phyloP scores from a whole-genome alignment of 1,140 invertebrate genomes.

The Argopecten irradians region DNA sequence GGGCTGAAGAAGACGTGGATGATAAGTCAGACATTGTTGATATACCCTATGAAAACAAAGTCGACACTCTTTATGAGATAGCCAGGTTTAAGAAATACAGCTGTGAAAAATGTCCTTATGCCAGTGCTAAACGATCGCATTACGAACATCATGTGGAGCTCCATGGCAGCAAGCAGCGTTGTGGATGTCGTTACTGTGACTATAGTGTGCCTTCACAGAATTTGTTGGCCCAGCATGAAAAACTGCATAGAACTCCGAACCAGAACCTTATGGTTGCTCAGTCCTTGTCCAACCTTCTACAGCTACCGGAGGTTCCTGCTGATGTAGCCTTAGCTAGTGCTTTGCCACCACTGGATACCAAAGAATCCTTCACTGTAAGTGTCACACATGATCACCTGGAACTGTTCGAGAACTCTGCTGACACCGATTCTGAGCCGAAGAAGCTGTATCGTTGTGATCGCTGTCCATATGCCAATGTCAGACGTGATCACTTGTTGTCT shows the following conservation, averaged over 20 bases:
- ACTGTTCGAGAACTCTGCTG: conserved; percentile 70
- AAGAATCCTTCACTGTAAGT: conserved; percentile 64
- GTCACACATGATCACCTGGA: conserved; percentile 73
- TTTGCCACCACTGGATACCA: conserved; percentile 64
- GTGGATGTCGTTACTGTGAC: conserved; percentile 90
- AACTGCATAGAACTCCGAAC: conserved; percentile 73
- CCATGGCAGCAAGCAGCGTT: conserved; percentile 89
- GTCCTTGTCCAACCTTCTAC: conserved; percentile 71
- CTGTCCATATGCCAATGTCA: conserved; percentile 87
- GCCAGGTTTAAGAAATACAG: conserved; percentile 72
- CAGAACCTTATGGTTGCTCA: conserved; percentile 74
- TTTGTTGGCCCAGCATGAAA: conserved; percentile 72
- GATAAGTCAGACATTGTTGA: conserved; percentile 56
- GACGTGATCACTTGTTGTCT: conserved; percentile 85
- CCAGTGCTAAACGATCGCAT: conserved; percentile 90
- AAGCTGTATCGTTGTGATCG: conserved; percentile 82
- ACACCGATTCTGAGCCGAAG: conserved; percentile 73
- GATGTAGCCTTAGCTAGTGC: conserved; percentile 73
- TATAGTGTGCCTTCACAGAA: conserved; percentile 85
- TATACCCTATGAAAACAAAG: conserved; percentile 59
- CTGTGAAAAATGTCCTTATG: conserved; percentile 87
- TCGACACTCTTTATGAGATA: conserved; percentile 71
- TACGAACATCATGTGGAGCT: conserved; percentile 89
- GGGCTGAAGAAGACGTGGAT: conserved; percentile 50
- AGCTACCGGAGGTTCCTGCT: conserved; percentile 72